Evolutionary conservation across 2,797 vertebrate species (phyloP).

Genomic region (Amazona finschi): DNA sequence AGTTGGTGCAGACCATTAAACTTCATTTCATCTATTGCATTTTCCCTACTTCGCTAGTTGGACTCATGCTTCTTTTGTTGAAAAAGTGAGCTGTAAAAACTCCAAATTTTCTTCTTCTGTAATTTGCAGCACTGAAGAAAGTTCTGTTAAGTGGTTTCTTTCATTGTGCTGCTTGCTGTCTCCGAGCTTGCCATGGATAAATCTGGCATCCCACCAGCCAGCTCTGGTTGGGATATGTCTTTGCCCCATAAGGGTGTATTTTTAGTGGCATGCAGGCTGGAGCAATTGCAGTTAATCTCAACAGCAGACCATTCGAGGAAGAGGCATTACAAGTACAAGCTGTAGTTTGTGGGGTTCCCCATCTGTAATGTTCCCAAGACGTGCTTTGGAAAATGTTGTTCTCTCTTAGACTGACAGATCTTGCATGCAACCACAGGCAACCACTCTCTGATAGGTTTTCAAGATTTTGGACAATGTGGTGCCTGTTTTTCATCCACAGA

Average conservation of each 20-base stretch:
- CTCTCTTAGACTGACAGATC: conserved; percentile 24
- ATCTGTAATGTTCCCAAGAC: neutral
- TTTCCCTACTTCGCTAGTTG: neutral
- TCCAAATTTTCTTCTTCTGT: neutral
- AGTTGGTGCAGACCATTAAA: neutral
- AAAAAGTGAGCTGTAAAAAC: neutral
- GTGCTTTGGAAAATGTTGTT: conserved; percentile 18
- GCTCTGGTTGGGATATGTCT: neutral
- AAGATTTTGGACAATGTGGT: conserved; percentile 8
- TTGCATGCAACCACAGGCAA: conserved; percentile 13
- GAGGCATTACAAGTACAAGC: conserved; percentile 40
- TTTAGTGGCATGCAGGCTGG: neutral
- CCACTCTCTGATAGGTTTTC: conserved; percentile 57
- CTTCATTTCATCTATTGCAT: neutral
- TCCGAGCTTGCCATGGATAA: neutral
- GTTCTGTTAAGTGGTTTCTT: neutral
- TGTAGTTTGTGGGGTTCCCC: neutral
- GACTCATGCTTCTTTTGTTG: neutral
- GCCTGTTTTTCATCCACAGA: conserved; percentile 42
- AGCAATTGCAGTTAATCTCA: neutral
- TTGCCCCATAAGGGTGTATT: neutral
- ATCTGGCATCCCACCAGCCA: neutral
- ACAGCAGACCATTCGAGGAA: neutral
- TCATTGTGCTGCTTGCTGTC: neutral
- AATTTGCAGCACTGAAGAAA: neutral